These are phyloP conservation scores for Conus betulinus DNA, from an alignment of 1,140 invertebrate genomes.

Conservation along the genomic window DNA sequence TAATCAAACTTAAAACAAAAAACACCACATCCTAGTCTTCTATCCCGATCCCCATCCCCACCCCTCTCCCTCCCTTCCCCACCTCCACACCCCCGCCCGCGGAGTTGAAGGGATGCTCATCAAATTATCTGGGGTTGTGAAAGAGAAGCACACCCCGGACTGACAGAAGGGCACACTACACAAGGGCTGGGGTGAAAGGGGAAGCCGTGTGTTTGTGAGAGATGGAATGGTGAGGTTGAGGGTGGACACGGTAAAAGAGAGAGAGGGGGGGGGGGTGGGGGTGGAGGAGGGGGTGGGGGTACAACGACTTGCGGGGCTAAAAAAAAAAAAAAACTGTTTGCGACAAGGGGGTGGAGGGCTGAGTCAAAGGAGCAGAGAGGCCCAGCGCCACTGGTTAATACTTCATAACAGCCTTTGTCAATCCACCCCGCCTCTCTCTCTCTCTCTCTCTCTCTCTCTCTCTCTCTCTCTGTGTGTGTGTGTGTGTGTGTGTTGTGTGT, in stretches of 20 bases:
- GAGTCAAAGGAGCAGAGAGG: neutral
- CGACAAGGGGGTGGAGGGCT: neutral
- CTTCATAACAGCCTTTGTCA: neutral
- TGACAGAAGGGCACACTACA: constrained; percentile 14
- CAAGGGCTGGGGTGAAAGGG: neutral
- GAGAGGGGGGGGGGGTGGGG: neutral
- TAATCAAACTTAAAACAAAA: neutral
- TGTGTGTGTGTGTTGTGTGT: neutral
- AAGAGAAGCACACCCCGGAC: constrained; percentile 1
- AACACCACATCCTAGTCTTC: neutral
- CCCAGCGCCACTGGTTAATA: neutral
- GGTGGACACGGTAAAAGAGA: neutral
- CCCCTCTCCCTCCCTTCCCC: neutral
- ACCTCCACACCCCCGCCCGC: constrained; percentile 8
- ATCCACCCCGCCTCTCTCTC: neutral
- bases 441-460: neutral
- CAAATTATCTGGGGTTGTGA: constrained; percentile 5
- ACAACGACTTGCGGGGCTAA: too few species aligned
- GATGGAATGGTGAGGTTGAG: neutral
- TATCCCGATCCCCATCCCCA: neutral
- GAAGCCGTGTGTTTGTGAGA: neutral
- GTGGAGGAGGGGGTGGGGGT: too few species aligned
- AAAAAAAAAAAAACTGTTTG: neutral
- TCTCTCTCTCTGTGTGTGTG: neutral
- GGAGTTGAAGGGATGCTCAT: constrained; percentile 18